Evolutionary conservation across 2,113 vertebrate genomes (phyloP), one percentile per base, ranked within the genome.

Genomic region (Anthoscopus minutus): DNA sequence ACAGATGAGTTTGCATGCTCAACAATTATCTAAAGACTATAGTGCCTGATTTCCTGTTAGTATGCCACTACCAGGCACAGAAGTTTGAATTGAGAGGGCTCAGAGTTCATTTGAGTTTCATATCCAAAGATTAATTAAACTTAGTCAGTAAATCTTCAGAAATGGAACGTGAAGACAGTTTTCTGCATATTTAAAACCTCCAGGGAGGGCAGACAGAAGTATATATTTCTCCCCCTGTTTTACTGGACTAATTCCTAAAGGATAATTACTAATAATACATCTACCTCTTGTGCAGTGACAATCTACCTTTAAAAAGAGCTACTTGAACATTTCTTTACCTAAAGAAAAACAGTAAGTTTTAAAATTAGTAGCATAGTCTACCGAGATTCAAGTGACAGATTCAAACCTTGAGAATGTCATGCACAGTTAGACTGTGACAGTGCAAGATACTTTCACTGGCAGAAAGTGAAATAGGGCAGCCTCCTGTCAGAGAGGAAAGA

Each of bases 291-390:
- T 84, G 67, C 58, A 88, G 45, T 79, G 77, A 92, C 86, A 90
- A 77, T 69, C 67, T 85, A 83, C 69, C 51, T 94, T 93, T 96
- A 82, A 78, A 87, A 89, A 86, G 60, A 93, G 19, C 27, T 84
- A 73, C 64, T 53, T 62, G 77, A 82, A 33, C 44, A 81, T 61
- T 94, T 54, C 28, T 90, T 79, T 86, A 58, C 92, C 83, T 94
- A 64, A 87, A 96, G 67, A 92, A 85, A 86, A 86, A 76, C 60
- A 91, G 66, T 18, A 83, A 88, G 74, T 86, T 93, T 97, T 97
- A 94, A 97, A 96, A 96, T 95, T 90, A 96, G 82, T 40, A 93
- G 44, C n/a, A 48, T 66, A 69, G 42, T 94, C 87, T 89, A 71
- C 30, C 0, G 90, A 95, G 95, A 93, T 57, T 87, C n/a, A 80